Percentiles rank a stretch among this genome's conserved stretches.
These are phyloP conservation scores for Eurytoma adleriae DNA, from an alignment of 2,888 invertebrate genomes.

Conservation along the genomic window DNA sequence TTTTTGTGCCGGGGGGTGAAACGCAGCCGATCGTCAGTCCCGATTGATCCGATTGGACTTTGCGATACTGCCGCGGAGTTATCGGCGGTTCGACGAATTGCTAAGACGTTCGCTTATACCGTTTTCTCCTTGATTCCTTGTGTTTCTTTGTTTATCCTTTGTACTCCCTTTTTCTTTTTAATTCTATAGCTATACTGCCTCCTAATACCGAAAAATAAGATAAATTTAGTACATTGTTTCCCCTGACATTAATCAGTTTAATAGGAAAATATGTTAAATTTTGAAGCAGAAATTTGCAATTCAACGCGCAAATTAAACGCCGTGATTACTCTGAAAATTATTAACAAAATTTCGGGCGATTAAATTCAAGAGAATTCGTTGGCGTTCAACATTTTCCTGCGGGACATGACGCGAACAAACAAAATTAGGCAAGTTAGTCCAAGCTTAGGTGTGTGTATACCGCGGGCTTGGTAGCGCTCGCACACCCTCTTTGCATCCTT, in stretches of 20 bases:
- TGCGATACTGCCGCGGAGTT: background rate
- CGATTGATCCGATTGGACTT: conserved; percentile 36
- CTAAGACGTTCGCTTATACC: background rate
- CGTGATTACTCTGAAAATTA: too few relatives aligned
- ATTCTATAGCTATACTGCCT: background rate
- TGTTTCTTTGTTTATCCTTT: background rate
- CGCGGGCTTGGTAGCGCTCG: background rate
- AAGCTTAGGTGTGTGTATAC: background rate
- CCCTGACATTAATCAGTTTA: too few relatives aligned
- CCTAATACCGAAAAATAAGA: too few relatives aligned
- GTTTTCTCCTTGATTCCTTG: background rate
- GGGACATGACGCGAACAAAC: conserved; percentile 4
- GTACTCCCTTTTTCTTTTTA: background rate
- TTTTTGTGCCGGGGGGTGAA: background rate
- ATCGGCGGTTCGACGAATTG: background rate
- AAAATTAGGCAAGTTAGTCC: conserved; percentile 6
- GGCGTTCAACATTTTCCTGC: background rate
- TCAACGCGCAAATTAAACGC: too few relatives aligned
- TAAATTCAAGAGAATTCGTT: background rate
- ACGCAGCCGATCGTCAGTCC: conserved; percentile 39
- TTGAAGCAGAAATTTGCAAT: too few relatives aligned
- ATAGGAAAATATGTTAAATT: too few relatives aligned
- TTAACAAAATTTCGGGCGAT: background rate
- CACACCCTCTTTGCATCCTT: conserved; percentile 15
- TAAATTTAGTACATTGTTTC: too few relatives aligned